Base-by-base conservation (phyloP, 2,888 invertebrate genomes). In the Thelaira solivaga region DNA sequence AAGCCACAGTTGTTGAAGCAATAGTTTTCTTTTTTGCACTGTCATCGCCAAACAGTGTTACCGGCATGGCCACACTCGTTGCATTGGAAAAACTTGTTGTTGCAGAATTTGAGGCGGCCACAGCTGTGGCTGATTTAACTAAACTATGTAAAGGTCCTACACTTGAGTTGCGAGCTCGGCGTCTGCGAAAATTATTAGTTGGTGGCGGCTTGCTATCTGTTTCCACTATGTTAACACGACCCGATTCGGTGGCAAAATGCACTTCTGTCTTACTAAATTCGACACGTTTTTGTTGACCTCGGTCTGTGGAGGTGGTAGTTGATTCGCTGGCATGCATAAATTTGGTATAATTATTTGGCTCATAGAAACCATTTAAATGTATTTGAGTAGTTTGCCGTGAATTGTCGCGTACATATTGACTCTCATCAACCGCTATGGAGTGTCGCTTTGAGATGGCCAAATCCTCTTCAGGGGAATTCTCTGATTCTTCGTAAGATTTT, bases 201-300 rank as follows among this genome's bases (percentile, higher is more conserved):
- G 96, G 95, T 8, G 95, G 95, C 47, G 96, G 96, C 86, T 96
- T 96, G 80, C 94, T 95, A 87, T 95, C 95, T 0, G 96, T 96
- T 85, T 95, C 95, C 31, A 96, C 95, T 73, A 96, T 95, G 85
- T 96, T 95, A 0, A 96, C 94, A 83, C 93, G 92, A 0, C 96
- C 96, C 1, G 95, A 94, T 85, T 96, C 96, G 13, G 95, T 94
- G 0, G 95, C 94, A 86, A 96, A 96, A 87, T 96, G 96, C 24
- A 96, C 92, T 89, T 96, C 96, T 0, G 96, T 96, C 90, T 96
- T 96, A 85, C 95, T 95, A 88, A 96, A 96, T 84, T 94, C 95
- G 0, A 96, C 96, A 6, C 89, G 86, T 88, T 92, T 94, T 86
- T 95, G 95, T 55, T 83, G 83, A 6, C 68, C 75, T n/a, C 76